Base-by-base conservation (phyloP, 2,113 vertebrate genomes). In the Megalops atlanticus region DNA sequence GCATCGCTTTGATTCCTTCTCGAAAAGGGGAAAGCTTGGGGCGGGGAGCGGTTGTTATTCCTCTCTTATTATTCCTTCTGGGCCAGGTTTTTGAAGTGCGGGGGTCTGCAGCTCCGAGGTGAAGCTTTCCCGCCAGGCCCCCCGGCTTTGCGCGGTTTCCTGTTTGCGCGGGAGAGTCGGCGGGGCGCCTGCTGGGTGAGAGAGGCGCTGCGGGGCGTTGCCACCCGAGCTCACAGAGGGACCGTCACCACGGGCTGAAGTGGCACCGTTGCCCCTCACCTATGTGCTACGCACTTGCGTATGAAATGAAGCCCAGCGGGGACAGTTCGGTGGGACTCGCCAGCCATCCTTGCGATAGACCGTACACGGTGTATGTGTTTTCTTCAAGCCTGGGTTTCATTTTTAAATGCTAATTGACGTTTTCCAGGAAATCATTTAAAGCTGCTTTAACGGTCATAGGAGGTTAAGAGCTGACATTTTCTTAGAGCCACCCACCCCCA, bases 81-180 rank as follows among this genome's bases (percentile, higher is more conserved):
- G 68, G 31, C 31, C 68, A 35, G 16, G 1, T n/a, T 58, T 70
- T 70, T 64, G 58, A 64, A 64, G 58, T 64, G 3, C 24, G 58
- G 31, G 58, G n/a, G n/a, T 27, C 58, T n/a, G 41, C 74, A 49
- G 74, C 41, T 47, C n/a, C 21, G 71, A 39, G 71, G 38, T 18
- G 40, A 40, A 27, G 40, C 12, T 75, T 75, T 74, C 21, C 71
- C 71, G 16, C 39, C 38, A 1, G 40, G 18, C 39, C 41, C 74
- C 12, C 74, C 16, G 74, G 40, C 40, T 76, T 49, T 76, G 74
- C 18, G 40, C 24, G n/a, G 74, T 47, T 76, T 76, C 73, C 73
- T 74, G 73, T 74, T 74, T 74, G 71, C 18, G 4, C 18, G 40
- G 73, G 40, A 74, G 73, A 45, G 38, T 21, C 24, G n/a, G 73